Base-by-base conservation (phyloP, 2,888 invertebrate species). In the Sarcophaga caerulescens region DNA sequence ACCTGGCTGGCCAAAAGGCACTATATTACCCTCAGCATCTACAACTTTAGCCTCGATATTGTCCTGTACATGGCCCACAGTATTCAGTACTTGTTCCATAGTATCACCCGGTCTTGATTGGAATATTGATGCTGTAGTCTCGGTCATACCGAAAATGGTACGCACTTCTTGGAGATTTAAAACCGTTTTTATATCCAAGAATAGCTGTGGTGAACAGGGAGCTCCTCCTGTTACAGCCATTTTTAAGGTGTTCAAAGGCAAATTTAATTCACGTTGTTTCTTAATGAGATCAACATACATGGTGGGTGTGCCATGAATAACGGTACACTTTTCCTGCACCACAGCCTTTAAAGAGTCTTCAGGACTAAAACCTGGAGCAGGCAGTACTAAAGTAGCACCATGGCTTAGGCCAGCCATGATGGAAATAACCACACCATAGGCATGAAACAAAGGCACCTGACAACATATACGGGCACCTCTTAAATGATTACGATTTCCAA, bases 391-490 rank as follows among this genome's bases (percentile, higher is more conserved):
- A 0, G 96, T 95, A 0, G 94, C 92, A 0, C 96, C 96, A 89
- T 94, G 93, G 45, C 95, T 94, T 35, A 96, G 90, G 10, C 93
- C 94, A 0, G 94, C 93, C 69, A 96, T 90, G 25, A 95, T 93
- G 0, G 95, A 95, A 66, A 95, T 93, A 1, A 95, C 94, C 83
- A 96, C 95, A 0, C 97, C 98, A 91, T 95, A 97, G 57, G 96
- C 97, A 92, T 98, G 98, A 91, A 97, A 98, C 35, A 97, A 94
- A 0, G 97, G 97, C 21, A 96, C 96, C 89, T 96, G 96, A 0
- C 94, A 90, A 84, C 95, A 95, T 83, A 94, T 93, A 78, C 91
- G 93, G 4, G 94, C 93, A 0, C 89, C 90, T 0, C 45, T 88
- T 1, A 94, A 87, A 81, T 94, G 93, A 68, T 93, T 92, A 84